Base-by-base conservation (phyloP, 2,888 invertebrate genomes). In the Sphaerophoria rueppellii region DNA sequence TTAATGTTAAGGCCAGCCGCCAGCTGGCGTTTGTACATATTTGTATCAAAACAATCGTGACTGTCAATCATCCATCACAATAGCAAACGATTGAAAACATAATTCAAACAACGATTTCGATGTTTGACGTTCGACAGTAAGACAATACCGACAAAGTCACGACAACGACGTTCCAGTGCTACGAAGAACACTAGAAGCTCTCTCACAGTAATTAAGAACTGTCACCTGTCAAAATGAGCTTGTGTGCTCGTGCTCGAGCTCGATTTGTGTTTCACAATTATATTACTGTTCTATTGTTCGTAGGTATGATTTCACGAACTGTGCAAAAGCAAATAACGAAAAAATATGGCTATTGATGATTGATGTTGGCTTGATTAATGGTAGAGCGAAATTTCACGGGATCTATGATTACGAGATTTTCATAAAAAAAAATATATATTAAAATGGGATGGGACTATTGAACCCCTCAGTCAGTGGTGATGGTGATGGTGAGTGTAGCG, bases 1-100 rank as follows among this genome's bases (percentile, higher is more conserved):
- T 58, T 73, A 79, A 73, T 73, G 74, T 69, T 61, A 74, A 80
- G 70, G 75, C 61, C 75, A 60, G 35, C 55, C n/a, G 60, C 14
- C 50, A 46, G 61, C 43, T 75, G 43, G 61, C 67, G 63, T 35
- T 11, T 48, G 9, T 35, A n/a, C 50, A n/a, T 54, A 34, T 14
- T 37, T 58, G 6, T 50, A 14, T 50, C 43, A 34, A 65, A 70
- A 74, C 57, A 69, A 46, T 73, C 72, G 73, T 72, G 67, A 72
- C 80, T 54, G 85, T 85, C 76, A 72, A 72, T 85, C 85, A 81
- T 72, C 63, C 70, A 75, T 85, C 80, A 35, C 24, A 24, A 32
- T 6, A 11, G 32, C 11, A 35, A 52, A 24, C 40, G 65, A 16
- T 43, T 43, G 43, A 43, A 43, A 43, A 43, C 7, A 50, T 5